These are phyloP conservation scores for Argyresthia goedartella DNA, from an alignment of 2,888 invertebrate species.

Conservation along the genomic window DNA sequence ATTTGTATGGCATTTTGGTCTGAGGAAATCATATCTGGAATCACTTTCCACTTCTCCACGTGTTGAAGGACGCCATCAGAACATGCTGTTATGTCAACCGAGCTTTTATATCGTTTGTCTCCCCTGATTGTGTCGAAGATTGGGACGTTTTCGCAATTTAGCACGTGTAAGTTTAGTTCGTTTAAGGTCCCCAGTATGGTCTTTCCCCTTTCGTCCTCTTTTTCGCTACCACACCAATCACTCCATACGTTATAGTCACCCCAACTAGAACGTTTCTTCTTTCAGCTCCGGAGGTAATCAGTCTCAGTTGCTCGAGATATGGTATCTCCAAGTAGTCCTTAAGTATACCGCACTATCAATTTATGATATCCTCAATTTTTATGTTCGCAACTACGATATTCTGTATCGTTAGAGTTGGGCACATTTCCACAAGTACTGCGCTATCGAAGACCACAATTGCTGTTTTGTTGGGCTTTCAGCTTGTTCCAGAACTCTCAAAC, in stretches of 20 bases:
- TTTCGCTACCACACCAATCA: slow-evolving; percentile 14
- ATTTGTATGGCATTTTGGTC: slow-evolving; percentile 17
- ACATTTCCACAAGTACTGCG: neutral
- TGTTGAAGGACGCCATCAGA: neutral
- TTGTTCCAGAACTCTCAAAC: neutral
- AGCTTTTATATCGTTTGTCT: slow-evolving; percentile 8
- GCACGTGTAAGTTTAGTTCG: slow-evolving; percentile 7
- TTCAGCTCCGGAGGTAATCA: neutral
- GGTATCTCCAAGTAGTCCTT: neutral
- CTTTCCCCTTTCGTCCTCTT: slow-evolving; percentile 11
- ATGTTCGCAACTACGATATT: neutral
- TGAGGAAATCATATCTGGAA: slow-evolving; percentile 6
- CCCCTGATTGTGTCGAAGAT: slow-evolving; percentile 11
- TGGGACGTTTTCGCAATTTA: slow-evolving; percentile 6
- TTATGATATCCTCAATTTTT: neutral
- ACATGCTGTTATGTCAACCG: slow-evolving; percentile 4
- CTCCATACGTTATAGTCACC: slow-evolving; percentile 15
- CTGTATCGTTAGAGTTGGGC: neutral
- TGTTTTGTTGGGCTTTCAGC: neutral
- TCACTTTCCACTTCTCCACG: slow-evolving; percentile 5
- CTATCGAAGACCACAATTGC: neutral
- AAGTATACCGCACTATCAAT: neutral
- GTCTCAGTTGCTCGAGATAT: neutral
- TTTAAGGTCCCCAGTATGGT: slow-evolving; percentile 4
- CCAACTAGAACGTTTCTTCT: slow-evolving; percentile 9